phyloP scores from a whole-genome alignment of 2,888 invertebrate genomes.

The Cyclophora albipunctata region DNA sequence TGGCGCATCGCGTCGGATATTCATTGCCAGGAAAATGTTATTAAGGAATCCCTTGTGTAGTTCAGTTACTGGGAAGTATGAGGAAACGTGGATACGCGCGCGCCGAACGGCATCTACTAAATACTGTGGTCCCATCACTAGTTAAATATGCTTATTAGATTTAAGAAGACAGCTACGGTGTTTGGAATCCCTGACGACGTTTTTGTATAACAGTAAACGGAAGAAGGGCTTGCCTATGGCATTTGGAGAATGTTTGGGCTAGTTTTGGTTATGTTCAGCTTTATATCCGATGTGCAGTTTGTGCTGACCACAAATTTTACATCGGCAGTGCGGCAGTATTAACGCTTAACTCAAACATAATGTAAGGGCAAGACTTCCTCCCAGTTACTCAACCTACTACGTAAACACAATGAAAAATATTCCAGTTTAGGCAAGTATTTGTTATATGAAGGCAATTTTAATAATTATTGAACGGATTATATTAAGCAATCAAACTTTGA shows the following conservation, averaged over 20 bases:
- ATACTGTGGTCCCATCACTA: constrained; percentile 1
- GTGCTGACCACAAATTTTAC: no score
- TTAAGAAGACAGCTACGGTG: not conserved
- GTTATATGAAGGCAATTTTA: constrained; percentile 1
- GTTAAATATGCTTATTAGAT: not conserved
- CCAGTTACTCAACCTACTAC: no score
- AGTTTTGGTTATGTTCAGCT: no score
- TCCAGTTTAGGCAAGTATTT: no score
- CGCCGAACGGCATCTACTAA: not conserved
- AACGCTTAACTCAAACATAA: no score
- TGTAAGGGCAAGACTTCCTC: no score
- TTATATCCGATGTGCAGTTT: no score
- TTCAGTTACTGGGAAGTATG: constrained; percentile 27
- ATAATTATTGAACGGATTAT: constrained; percentile 22
- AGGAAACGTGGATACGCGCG: constrained; percentile 3
- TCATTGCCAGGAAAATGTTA: constrained; percentile 33
- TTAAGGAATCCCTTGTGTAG: constrained; percentile 27
- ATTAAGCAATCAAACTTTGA: constrained; percentile 48
- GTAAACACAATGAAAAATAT: no score
- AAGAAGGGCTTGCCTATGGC: not conserved
- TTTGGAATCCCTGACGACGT: not conserved
- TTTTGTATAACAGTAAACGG: not conserved
- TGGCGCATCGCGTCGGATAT: constrained; percentile 30
- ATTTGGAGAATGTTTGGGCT: no score
- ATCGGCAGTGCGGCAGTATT: no score